Evolutionary conservation across 2,113 vertebrate species (phyloP).

Genomic region (Anhinga rufa): DNA sequence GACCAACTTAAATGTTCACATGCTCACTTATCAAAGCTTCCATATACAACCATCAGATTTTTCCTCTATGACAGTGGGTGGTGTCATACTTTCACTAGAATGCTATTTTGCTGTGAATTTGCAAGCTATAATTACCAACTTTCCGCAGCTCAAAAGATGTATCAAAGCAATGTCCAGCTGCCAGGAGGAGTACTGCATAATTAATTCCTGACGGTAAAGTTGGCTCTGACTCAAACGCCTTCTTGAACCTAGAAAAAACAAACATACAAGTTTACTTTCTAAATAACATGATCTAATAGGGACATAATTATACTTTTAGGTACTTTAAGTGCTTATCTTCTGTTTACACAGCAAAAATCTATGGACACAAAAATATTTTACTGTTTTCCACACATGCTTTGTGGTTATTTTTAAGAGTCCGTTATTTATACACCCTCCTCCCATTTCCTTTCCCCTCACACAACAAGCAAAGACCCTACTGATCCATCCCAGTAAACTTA

Average conservation of each 20-base stretch:
- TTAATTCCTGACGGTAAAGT: constrained; percentile 97
- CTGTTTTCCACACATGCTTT: constrained; percentile 46
- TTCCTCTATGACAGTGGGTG: background rate
- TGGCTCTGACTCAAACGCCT: constrained; percentile 96
- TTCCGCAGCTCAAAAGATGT: constrained; percentile 97
- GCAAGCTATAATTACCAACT: constrained; percentile 87
- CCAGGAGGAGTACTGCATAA: constrained; percentile 94
- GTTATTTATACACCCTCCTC: constrained; percentile 27
- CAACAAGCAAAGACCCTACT: background rate
- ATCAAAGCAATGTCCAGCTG: constrained; percentile 94
- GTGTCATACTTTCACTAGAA: background rate
- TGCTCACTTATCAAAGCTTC: background rate
- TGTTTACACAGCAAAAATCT: constrained; percentile 56
- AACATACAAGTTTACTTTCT: constrained; percentile 61
- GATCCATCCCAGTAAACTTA: background rate
- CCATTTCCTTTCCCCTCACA: background rate
- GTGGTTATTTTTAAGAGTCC: constrained; percentile 53
- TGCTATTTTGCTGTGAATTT: constrained; percentile 35
- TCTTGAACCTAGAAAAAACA: constrained; percentile 86
- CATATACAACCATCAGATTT: background rate
- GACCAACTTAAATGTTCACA: background rate
- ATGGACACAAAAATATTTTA: constrained; percentile 57
- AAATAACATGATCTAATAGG: constrained; percentile 35
- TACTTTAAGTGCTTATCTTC: constrained; percentile 52
- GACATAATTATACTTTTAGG: background rate